phyloP scores from a whole-genome alignment of 2,888 invertebrate genomes.

The Spatulosminthurus flaviceps region DNA sequence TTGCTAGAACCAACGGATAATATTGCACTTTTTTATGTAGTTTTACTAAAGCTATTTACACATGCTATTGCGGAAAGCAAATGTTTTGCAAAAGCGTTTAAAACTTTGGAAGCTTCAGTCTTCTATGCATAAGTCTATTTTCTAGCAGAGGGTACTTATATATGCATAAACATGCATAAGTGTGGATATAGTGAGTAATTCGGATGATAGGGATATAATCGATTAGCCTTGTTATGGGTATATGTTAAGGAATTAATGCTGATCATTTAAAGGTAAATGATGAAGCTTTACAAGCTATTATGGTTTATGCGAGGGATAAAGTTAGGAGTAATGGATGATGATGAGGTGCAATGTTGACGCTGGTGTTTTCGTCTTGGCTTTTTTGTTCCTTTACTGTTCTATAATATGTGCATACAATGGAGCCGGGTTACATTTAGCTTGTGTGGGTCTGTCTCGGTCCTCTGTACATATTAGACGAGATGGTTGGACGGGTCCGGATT shows the following conservation, averaged over 20 bases:
- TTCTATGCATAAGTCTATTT: too few relatives aligned
- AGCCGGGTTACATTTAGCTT: too few relatives aligned
- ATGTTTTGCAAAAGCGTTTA: too few relatives aligned
- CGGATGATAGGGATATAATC: neutral
- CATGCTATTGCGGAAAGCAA: too few relatives aligned
- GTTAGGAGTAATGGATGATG: slow-evolving; percentile 3
- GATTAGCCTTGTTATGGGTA: neutral
- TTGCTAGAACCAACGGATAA: too few relatives aligned
- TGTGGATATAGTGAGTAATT: too few relatives aligned
- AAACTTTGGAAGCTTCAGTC: too few relatives aligned
- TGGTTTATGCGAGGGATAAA: slow-evolving; percentile 2
- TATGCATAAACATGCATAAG: too few relatives aligned
- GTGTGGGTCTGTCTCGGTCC: neutral
- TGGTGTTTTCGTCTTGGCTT: neutral
- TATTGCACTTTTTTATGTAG: too few relatives aligned
- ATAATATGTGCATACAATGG: too few relatives aligned
- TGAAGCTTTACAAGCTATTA: neutral
- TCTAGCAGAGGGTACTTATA: too few relatives aligned
- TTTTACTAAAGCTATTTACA: too few relatives aligned
- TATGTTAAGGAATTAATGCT: neutral
- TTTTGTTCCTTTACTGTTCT: neutral
- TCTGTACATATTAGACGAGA: neutral
- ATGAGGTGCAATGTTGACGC: slow-evolving; percentile 25
- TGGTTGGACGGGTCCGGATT: slow-evolving; percentile 31
- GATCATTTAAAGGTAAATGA: neutral